Evolutionary conservation across 2,113 vertebrate genomes (phyloP).

Genomic region (Leucopsar rothschildi): DNA sequence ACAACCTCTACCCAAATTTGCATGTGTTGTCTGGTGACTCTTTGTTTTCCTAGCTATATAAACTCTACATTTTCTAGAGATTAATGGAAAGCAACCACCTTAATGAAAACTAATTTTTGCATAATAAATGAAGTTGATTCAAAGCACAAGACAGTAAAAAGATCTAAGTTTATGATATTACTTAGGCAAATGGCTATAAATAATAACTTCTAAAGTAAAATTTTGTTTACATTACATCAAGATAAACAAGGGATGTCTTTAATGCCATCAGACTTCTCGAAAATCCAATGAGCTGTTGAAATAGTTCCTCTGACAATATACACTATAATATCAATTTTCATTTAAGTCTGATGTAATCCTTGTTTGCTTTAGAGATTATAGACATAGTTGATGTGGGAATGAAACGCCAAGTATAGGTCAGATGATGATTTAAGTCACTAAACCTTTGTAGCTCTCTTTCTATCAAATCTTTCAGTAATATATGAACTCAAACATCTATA

Average conservation of each 20-base stretch:
- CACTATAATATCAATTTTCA: conserved; percentile 36
- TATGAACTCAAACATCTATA: conserved; percentile 22
- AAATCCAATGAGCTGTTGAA: conserved; percentile 20
- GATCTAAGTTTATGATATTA: background rate
- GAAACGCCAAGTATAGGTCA: conserved; percentile 40
- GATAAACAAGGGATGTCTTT: conserved; percentile 13
- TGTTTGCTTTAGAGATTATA: conserved; percentile 64
- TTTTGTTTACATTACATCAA: conserved; percentile 3
- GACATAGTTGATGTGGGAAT: conserved; percentile 32
- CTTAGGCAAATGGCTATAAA: background rate
- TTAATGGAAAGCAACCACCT: background rate
- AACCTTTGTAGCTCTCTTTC: conserved; percentile 18
- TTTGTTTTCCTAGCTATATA: background rate
- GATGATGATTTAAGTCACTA: conserved; percentile 47
- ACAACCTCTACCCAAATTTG: background rate
- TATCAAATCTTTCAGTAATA: conserved; percentile 40
- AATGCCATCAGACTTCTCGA: background rate
- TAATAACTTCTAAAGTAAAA: conserved; percentile 7
- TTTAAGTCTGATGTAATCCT: conserved; percentile 23
- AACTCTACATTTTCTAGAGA: background rate
- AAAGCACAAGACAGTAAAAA: background rate
- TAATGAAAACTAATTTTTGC: background rate
- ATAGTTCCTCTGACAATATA: conserved; percentile 16
- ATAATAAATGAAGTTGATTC: background rate
- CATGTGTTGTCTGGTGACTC: background rate